A percentile compares a stretch with the other conserved stretches of the same genome.
Evolutionary conservation across 2,797 vertebrate species (phyloP).

Genomic region (Manis javanica): DNA sequence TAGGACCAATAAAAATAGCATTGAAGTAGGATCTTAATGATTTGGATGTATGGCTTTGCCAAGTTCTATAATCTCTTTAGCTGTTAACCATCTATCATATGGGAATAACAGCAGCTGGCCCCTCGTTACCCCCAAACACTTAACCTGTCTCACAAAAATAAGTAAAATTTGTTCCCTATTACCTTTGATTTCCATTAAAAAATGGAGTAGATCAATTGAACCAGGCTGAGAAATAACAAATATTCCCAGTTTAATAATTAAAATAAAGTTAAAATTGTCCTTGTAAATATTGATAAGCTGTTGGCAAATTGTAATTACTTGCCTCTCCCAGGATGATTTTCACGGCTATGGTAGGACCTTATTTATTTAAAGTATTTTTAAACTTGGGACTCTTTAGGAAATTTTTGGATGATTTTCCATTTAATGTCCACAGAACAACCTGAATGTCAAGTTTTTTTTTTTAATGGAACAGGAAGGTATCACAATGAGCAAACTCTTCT

Average conservation of each 20-base stretch:
- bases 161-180: background rate
- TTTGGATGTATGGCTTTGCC: background rate
- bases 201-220: conserved; percentile 28
- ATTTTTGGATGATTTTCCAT: conserved; percentile 28
- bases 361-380: conserved; percentile 43
- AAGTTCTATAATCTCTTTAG: background rate
- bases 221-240: background rate
- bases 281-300: conserved; percentile 39
- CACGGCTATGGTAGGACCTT: background rate
- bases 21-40: background rate
- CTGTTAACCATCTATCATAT: background rate
- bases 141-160: background rate
- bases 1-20: conserved; percentile 5
- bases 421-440: background rate
- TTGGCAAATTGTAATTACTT: background rate
- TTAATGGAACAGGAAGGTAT: background rate
- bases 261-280: background rate
- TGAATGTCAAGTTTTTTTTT: background rate
- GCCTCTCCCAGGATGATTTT: background rate
- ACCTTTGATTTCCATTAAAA: conserved; percentile 33
- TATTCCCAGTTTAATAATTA: conserved; percentile 33
- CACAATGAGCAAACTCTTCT: conserved; percentile 29
- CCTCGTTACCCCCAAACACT: background rate
- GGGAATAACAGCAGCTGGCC: background rate
- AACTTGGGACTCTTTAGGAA: background rate